Base-by-base conservation (phyloP, 2,797 vertebrate species). In the Silurus aristotelis region DNA sequence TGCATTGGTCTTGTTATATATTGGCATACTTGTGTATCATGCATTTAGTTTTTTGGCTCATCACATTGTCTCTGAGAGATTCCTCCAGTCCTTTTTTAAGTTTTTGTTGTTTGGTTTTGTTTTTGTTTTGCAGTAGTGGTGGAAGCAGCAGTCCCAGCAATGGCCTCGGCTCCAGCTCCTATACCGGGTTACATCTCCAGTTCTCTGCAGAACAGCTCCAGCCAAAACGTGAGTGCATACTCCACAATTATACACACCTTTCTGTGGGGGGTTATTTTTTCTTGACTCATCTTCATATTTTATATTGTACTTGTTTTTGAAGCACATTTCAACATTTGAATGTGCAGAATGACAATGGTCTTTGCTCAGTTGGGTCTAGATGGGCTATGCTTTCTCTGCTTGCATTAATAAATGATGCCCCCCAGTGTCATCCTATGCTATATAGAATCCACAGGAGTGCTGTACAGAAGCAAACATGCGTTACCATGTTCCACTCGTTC, bases 131-230 rank as follows among this genome's bases (percentile, higher is more conserved):
- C 77, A 89, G 84, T 93, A 93, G 91, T 91, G 92, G 89, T 90
- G 92, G 93, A 94, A 93, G 90, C 86, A 90, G 87, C 88, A 87
- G 86, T 85, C 66, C 81, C 88, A 93, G 89, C 43, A 73, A 96
- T 96, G 95, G 95, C 95, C 86, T 95, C 94, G 84, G 90, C 89
- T 87, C 93, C 95, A 86, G 90, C 89, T 88, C 93, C 95, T 72
- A 87, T 94, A 91, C 93, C 93, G 56, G 89, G 90, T 85, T 95
- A 91, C 88, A 93, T 92, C 91, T 91, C 94, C 89, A 95, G 90
- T 87, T 80, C 89, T 78, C 80, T 94, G 91, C 93, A 92, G 52
- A 93, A 91, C 92, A 93, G 93, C 88, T 89, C 94, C 87, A 92
- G 89, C 80, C 90, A 90, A 82, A 92, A 92, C 38, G 94, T 95